Conservation (phyloP, 2,888 invertebrate genomes). For the Megastigmus dorsalis region DNA sequence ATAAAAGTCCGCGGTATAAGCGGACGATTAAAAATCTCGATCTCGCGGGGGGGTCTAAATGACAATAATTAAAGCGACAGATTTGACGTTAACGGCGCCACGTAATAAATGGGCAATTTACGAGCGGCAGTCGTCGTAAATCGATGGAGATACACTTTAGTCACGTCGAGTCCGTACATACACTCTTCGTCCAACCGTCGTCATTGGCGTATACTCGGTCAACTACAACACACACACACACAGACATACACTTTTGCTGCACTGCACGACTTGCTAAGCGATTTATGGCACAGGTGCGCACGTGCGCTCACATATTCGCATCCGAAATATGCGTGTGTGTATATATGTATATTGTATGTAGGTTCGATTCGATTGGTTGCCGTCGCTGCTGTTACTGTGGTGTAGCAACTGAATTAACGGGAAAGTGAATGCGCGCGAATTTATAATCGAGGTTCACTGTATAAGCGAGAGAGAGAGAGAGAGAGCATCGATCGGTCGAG, state of each 20-base stretch:
- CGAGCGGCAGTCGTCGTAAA: constrained; percentile 33
- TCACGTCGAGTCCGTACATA: no score
- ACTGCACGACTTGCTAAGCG: background rate
- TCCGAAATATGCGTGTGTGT: no score
- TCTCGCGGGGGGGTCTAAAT: background rate
- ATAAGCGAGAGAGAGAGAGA: background rate
- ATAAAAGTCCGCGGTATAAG: background rate
- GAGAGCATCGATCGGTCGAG: background rate
- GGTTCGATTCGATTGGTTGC: no score
- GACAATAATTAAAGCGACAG: constrained; percentile 44
- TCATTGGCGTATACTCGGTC: no score
- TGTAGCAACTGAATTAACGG: no score
- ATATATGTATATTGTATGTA: no score
- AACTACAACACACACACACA: no score
- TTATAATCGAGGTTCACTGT: background rate
- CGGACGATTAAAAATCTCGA: constrained; percentile 5
- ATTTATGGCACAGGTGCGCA: constrained; percentile 24
- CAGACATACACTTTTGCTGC: no score
- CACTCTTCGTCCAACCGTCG: no score
- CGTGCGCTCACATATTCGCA: background rate
- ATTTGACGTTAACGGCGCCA: constrained; percentile 33
- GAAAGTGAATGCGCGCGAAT: background rate
- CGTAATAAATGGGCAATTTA: constrained; percentile 34
- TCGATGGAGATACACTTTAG: constrained; percentile 15
- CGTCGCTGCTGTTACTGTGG: no score